A percentile compares a stretch with the other conserved stretches of the same genome.
Conservation (phyloP, 2,113 vertebrate genomes). For the Anolis sagrei region DNA sequence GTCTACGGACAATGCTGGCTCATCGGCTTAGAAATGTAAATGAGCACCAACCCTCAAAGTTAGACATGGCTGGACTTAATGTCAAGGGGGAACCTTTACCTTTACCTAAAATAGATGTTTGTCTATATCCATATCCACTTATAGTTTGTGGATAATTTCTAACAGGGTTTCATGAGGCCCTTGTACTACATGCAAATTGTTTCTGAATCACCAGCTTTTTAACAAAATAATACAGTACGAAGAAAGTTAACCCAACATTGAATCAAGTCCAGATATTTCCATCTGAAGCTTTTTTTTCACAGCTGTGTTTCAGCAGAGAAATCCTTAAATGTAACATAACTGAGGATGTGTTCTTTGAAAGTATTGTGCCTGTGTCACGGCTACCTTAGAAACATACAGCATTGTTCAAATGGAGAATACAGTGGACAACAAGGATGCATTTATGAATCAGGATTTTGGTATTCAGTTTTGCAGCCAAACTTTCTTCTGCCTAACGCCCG, state of each 20-base stretch:
- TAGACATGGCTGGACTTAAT: no score
- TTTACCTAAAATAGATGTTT: background rate
- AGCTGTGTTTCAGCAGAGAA: conserved; percentile 60
- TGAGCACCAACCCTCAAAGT: no score
- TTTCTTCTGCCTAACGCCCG: conserved; percentile 3
- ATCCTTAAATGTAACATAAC: conserved; percentile 62
- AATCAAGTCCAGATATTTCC: conserved; percentile 61
- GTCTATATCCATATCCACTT: background rate
- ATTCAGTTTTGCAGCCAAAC: conserved; percentile 13
- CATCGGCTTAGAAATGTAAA: no score
- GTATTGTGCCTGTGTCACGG: conserved; percentile 6
- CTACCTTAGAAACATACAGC: conserved; percentile 11
- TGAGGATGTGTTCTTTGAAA: conserved; percentile 58
- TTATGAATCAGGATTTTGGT: conserved; percentile 33
- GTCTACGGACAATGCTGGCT: no score
- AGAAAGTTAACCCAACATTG: conserved; percentile 67
- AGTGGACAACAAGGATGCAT: conserved; percentile 68
- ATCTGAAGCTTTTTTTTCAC: conserved; percentile 67
- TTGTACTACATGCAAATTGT: conserved; percentile 53
- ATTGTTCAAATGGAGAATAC: conserved; percentile 53
- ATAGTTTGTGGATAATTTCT: background rate
- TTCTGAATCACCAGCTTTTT: conserved; percentile 56
- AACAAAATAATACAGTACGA: conserved; percentile 69
- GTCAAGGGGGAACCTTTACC: no score
- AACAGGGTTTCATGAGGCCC: background rate